phyloP scores from a whole-genome alignment of 2,797 vertebrate species.

The Staurois parvus region DNA sequence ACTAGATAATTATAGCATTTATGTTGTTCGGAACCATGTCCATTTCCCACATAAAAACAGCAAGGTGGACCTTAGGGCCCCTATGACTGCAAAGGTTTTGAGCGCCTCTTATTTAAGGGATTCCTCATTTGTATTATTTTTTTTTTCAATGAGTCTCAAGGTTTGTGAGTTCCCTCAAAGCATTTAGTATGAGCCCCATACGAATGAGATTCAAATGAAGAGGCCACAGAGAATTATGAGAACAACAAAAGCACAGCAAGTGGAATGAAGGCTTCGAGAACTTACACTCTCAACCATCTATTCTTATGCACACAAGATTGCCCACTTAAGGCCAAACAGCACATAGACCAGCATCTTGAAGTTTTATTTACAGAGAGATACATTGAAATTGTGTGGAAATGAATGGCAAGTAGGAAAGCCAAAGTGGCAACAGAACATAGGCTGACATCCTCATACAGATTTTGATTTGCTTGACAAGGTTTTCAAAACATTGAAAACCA shows the following conservation, averaged over 20 bases:
- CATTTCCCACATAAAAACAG: too few relatives aligned
- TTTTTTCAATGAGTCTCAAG: neutral
- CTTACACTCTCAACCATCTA: slow-evolving; percentile 56
- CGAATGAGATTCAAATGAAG: slow-evolving; percentile 40
- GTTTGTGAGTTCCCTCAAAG: slow-evolving; percentile 24
- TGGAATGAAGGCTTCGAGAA: slow-evolving; percentile 31
- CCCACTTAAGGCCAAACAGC: slow-evolving; percentile 55
- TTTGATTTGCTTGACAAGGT: neutral
- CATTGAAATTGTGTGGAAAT: slow-evolving; percentile 29
- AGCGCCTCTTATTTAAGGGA: neutral
- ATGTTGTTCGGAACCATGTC: too few relatives aligned
- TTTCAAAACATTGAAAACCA: neutral
- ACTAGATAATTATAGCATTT: too few relatives aligned
- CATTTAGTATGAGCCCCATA: slow-evolving; percentile 30
- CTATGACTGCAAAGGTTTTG: neutral
- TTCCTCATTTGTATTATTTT: neutral
- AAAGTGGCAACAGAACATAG: slow-evolving; percentile 19
- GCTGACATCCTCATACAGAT: slow-evolving; percentile 26
- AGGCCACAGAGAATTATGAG: slow-evolving; percentile 31
- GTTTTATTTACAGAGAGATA: slow-evolving; percentile 44
- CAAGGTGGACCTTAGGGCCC: too few relatives aligned
- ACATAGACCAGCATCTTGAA: slow-evolving; percentile 47
- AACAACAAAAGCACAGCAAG: slow-evolving; percentile 49
- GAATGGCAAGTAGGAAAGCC: slow-evolving; percentile 31
- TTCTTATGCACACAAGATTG: slow-evolving; percentile 17